Evolutionary conservation across 2,113 vertebrate genomes (phyloP).

Genomic region (Glaucidium brasilianum): DNA sequence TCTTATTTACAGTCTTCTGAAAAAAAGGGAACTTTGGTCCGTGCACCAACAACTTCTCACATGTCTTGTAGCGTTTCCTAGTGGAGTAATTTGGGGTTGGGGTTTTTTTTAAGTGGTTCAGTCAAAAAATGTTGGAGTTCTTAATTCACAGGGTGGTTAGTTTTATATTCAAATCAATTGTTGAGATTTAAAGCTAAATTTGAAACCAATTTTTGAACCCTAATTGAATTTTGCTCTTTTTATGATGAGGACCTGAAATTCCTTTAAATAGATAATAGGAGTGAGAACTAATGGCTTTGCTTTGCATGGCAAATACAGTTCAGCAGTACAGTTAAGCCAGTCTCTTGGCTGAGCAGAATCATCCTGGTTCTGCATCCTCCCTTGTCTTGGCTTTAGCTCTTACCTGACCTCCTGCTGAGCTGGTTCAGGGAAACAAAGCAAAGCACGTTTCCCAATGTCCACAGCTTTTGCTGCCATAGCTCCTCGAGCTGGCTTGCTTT

Average conservation of each 20-base stretch:
- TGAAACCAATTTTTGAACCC: background rate
- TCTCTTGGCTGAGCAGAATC: background rate
- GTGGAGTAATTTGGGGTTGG: background rate
- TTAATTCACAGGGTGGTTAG: background rate
- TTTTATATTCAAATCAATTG: background rate
- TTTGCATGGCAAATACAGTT: background rate
- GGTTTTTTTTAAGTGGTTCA: background rate
- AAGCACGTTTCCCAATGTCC: accelerated
- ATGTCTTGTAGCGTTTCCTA: background rate
- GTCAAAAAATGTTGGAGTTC: background rate
- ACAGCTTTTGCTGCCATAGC: background rate
- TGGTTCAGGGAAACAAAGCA: background rate
- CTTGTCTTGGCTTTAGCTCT: background rate
- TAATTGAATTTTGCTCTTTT: background rate
- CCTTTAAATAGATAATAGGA: background rate
- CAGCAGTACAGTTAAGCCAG: background rate
- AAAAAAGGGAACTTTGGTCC: background rate
- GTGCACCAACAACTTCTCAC: background rate
- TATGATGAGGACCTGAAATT: background rate
- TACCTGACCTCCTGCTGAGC: background rate
- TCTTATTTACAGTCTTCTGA: background rate
- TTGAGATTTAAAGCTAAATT: background rate
- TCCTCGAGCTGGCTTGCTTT: accelerated
- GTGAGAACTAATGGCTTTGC: background rate
- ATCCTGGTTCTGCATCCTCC: background rate